Evolutionary conservation across 2,888 invertebrate genomes (phyloP).

Genomic region (Dolichopus griseipennis): DNA sequence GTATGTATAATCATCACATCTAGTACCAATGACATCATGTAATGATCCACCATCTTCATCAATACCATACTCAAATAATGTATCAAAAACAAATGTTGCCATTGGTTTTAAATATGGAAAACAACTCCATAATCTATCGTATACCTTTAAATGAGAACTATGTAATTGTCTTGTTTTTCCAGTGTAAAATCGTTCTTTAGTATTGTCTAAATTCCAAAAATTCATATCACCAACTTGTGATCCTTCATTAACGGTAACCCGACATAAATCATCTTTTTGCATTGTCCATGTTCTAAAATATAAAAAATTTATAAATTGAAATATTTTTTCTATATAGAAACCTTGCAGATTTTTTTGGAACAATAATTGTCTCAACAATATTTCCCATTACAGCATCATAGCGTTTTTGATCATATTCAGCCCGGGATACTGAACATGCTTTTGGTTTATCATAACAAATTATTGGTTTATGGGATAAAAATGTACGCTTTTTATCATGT

Average conservation of each 20-base stretch:
- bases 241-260: conserved; percentile 42
- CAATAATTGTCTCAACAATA: conserved; percentile 31
- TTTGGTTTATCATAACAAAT: conserved; percentile 41
- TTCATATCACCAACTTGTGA: conserved; percentile 46
- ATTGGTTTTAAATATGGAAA: conserved; percentile 44
- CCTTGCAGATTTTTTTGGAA: conserved; percentile 39
- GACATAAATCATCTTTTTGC: conserved; percentile 42
- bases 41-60: conserved; percentile 45
- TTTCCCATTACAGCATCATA: conserved; percentile 34
- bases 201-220: conserved; percentile 45
- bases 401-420: conserved; percentile 36
- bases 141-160: conserved; percentile 41
- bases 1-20: conserved; percentile 47
- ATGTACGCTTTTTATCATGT: conserved; percentile 31
- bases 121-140: conserved; percentile 45
- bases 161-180: conserved; percentile 47
- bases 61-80: conserved; percentile 42
- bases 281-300: conserved; percentile 40
- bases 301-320: background rate
- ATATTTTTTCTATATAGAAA: background rate
- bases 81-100: conserved; percentile 46
- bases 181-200: conserved; percentile 43
- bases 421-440: conserved; percentile 32
- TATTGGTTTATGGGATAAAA: conserved; percentile 31
- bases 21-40: conserved; percentile 45